phyloP scores from a whole-genome alignment of 2,113 vertebrate genomes.

The Lates calcarifer region DNA sequence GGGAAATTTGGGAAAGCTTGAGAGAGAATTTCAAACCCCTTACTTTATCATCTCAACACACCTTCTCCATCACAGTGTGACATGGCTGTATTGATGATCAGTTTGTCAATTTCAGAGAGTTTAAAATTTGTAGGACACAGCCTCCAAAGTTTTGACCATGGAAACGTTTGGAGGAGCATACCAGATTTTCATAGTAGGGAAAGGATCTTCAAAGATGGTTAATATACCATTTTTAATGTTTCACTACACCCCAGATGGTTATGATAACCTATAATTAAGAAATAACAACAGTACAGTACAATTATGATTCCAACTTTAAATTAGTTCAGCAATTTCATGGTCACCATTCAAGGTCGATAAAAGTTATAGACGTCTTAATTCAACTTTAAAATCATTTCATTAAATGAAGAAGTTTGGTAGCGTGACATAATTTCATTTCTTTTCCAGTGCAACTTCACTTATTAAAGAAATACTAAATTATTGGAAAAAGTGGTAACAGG shows the following conservation, averaged over 20 bases:
- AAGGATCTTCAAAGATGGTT: neutral
- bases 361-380: slow-evolving; percentile 24
- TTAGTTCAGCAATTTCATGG: slow-evolving; percentile 13
- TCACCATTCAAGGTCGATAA: neutral
- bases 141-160: neutral
- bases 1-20: neutral
- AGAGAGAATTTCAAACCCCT: no score
- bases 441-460: slow-evolving; percentile 11
- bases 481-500: slow-evolving; percentile 39
- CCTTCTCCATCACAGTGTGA: neutral
- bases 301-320: slow-evolving; percentile 12
- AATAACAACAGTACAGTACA: neutral
- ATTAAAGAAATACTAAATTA: slow-evolving; percentile 36
- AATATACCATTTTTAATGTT: neutral
- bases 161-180: neutral
- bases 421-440: neutral
- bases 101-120: neutral
- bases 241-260: neutral
- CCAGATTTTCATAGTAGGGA: neutral
- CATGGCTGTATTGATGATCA: neutral
- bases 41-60: no score
- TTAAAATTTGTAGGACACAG: no score
- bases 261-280: slow-evolving; percentile 13
- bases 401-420: neutral
- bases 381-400: slow-evolving; percentile 9